Percentiles rank a stretch among this genome's conserved stretches.
Evolutionary conservation across 2,888 invertebrate species (phyloP).

Genomic region (Orthosia cruda): DNA sequence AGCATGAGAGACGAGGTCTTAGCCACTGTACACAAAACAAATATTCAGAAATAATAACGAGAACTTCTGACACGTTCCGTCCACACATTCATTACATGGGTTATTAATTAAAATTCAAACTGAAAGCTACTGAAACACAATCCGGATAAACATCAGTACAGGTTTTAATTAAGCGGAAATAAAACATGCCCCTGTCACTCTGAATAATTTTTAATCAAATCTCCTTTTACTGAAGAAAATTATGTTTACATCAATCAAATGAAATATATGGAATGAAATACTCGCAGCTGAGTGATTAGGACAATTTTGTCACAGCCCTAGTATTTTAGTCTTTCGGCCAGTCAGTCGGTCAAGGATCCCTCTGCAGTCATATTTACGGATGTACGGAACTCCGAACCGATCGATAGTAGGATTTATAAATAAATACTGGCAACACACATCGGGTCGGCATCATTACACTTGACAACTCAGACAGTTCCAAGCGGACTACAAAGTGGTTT

Average conservation of each 20-base stretch:
- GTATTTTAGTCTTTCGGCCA: conserved; percentile 58
- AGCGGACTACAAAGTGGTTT: conserved; percentile 57
- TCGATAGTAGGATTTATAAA: conserved; percentile 71
- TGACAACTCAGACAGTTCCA: conserved; percentile 64
- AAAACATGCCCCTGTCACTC: conserved; percentile 41
- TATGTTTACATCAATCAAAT: conserved; percentile 14
- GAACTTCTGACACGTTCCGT: conserved; percentile 28
- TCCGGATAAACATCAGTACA: conserved; percentile 36
- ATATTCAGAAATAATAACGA: conserved; percentile 33
- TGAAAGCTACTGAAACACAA: conserved; percentile 34
- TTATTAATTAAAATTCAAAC: conserved; percentile 52
- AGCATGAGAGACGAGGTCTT: too few relatives aligned
- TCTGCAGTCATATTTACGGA: conserved; percentile 57
- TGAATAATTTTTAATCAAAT: conserved; percentile 20
- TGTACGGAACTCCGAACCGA: conserved; percentile 66
- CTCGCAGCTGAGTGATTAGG: not conserved
- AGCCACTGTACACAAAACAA: not conserved
- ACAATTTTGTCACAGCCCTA: conserved; percentile 30
- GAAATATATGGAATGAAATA: conserved; percentile 16
- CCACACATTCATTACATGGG: conserved; percentile 16
- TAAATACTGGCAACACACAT: conserved; percentile 60
- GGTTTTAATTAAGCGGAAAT: conserved; percentile 52
- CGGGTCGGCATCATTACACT: conserved; percentile 57
- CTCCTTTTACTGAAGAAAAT: conserved; percentile 5
- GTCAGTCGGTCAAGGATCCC: conserved; percentile 79